phyloP scores from a whole-genome alignment of 2,113 vertebrate species.

The Eurypyga helias region DNA sequence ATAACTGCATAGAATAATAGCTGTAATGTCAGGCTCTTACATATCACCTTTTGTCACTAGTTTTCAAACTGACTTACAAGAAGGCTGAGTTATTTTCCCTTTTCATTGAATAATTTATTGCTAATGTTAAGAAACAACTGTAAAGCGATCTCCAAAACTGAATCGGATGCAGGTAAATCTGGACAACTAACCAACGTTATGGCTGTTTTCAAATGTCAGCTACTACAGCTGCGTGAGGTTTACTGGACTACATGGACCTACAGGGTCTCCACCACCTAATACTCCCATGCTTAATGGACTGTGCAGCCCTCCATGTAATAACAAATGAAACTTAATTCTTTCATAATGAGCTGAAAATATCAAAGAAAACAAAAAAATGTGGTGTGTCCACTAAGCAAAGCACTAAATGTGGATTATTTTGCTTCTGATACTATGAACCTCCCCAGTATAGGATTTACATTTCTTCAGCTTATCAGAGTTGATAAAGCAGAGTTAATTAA shows the following conservation, averaged over 20 bases:
- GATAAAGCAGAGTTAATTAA: background rate
- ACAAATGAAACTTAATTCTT: background rate
- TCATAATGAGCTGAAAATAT: background rate
- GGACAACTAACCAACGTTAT: background rate
- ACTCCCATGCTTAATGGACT: rapidly evolving
- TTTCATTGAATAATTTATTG: background rate
- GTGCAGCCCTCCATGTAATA: background rate
- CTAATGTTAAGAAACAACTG: background rate
- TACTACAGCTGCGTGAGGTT: background rate
- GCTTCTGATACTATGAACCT: background rate
- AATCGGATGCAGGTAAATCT: background rate
- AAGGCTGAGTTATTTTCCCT: background rate
- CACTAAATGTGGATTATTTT: background rate
- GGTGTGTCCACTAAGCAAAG: background rate
- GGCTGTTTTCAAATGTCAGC: background rate
- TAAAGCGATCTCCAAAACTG: background rate
- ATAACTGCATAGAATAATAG: background rate
- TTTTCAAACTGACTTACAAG: background rate
- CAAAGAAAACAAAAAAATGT: background rate
- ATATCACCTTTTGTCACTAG: background rate
- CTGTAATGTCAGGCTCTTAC: background rate
- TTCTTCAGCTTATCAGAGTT: background rate
- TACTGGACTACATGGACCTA: background rate
- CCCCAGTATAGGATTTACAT: background rate
- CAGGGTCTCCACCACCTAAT: background rate